Evolutionary conservation across 2,888 invertebrate genomes (phyloP).

Genomic region (Agonum fuliginosum): DNA sequence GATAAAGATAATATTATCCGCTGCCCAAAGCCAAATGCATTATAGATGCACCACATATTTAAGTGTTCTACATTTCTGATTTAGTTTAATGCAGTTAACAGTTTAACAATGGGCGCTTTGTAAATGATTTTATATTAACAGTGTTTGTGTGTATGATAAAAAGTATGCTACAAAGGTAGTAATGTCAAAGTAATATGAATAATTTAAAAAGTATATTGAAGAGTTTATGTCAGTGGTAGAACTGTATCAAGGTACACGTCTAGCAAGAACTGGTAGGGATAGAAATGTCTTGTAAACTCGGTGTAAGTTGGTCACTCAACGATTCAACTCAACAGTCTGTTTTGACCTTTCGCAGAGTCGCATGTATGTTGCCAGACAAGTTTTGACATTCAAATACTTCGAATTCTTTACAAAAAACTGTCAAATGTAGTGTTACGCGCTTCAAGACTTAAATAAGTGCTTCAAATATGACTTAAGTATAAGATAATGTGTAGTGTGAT

Average conservation of each 20-base stretch:
- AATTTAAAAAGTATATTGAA: too few species aligned
- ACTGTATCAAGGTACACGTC: constrained; percentile 44
- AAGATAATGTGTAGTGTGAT: neutral
- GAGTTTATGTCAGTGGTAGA: constrained; percentile 3
- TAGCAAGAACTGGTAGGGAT: constrained; percentile 24
- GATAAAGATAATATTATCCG: constrained; percentile 40
- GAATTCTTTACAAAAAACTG: constrained; percentile 27
- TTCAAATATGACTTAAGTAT: too few species aligned
- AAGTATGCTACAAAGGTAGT: too few species aligned
- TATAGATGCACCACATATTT: neutral
- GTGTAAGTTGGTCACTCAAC: constrained; percentile 42
- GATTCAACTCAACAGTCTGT: constrained; percentile 23
- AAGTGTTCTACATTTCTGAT: too few species aligned
- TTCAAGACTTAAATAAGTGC: neutral
- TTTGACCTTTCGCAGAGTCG: constrained; percentile 38
- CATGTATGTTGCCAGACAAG: neutral
- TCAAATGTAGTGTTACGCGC: neutral
- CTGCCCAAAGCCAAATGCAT: neutral
- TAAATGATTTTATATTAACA: too few species aligned
- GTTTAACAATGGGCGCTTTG: too few species aligned
- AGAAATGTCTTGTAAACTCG: constrained; percentile 29
- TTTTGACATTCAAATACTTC: constrained; percentile 37
- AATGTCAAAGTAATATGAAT: too few species aligned
- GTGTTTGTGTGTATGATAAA: too few species aligned
- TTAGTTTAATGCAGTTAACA: too few species aligned